These are phyloP conservation scores for Cheilosia urbana DNA, from an alignment of 2,888 invertebrate genomes.

Conservation along the genomic window DNA sequence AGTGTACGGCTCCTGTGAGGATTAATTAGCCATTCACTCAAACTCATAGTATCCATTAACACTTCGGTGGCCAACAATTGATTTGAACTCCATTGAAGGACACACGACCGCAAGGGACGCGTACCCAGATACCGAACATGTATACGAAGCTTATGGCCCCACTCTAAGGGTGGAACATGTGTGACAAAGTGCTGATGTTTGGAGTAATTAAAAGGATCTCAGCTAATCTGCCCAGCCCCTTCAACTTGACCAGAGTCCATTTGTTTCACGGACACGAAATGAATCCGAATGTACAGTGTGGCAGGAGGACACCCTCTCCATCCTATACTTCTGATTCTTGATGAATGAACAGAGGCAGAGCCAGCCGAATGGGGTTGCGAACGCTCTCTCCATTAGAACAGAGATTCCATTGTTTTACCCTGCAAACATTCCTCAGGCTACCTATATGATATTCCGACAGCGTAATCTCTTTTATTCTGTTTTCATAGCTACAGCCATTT, in stretches of 20 bases:
- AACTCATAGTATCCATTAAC: constrained; percentile 48
- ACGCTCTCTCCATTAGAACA: constrained; percentile 16
- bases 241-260: constrained; percentile 82
- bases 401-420: constrained; percentile 29
- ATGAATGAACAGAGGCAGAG: constrained; percentile 33
- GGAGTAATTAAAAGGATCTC: constrained; percentile 82
- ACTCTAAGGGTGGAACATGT: constrained; percentile 31
- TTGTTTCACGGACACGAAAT: constrained; percentile 78
- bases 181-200: constrained; percentile 82
- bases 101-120: not conserved
- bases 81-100: constrained; percentile 28
- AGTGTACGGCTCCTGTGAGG: constrained; percentile 5
- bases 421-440: constrained; percentile 2
- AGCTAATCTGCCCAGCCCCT: constrained; percentile 79
- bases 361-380: constrained; percentile 27
- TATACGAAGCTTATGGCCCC: constrained; percentile 30
- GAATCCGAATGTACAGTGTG: constrained; percentile 36
- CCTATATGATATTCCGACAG: constrained; percentile 5
- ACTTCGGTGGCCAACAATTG: constrained; percentile 45
- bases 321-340: constrained; percentile 51
- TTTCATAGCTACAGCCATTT: constrained; percentile 66
- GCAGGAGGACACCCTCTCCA: constrained; percentile 19
- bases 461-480: constrained; percentile 32
- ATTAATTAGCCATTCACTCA: constrained; percentile 43
- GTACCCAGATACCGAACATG: constrained; percentile 10